A percentile compares a stretch with the other conserved stretches of the same genome.
These are phyloP conservation scores for Porites divaricata DNA, from an alignment of 92 coral and sea anemone species.

Conservation along the genomic window DNA sequence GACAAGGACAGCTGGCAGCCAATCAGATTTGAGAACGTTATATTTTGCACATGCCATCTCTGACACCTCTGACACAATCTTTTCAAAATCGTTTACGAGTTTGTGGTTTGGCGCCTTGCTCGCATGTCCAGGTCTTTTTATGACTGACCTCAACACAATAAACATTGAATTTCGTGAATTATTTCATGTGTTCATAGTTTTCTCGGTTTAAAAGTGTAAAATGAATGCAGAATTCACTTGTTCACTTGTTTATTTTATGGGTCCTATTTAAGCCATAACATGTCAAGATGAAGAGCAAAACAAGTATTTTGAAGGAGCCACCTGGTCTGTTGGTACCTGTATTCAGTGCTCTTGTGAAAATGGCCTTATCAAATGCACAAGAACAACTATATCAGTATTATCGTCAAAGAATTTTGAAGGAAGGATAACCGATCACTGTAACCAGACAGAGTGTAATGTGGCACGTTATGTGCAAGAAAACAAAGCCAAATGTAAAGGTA, in stretches of 20 bases:
- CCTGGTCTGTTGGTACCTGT: conserved; percentile 8
- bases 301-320: conserved; percentile 4
- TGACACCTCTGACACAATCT: too few species aligned
- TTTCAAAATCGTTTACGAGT: too few species aligned
- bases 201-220: too few species aligned
- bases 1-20: too few species aligned
- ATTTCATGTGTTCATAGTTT: neutral
- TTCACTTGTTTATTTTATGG: neutral
- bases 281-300: conserved; percentile 6
- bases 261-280: neutral
- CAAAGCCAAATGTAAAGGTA: neutral
- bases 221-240: neutral
- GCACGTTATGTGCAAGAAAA: neutral
- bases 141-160: too few species aligned
- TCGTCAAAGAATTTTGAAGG: neutral
- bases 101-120: too few species aligned
- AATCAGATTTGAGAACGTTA: too few species aligned
- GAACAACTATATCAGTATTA: neutral
- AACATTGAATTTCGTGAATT: too few species aligned
- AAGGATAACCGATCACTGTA: neutral
- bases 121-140: too few species aligned
- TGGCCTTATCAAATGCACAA: conserved; percentile 1
- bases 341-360: neutral
- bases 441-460: neutral
- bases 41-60: too few species aligned